A percentile compares a stretch with the other conserved stretches of the same genome.
These are phyloP conservation scores for Holotrichia oblita DNA, from an alignment of 1,140 invertebrate species.

Conservation along the genomic window DNA sequence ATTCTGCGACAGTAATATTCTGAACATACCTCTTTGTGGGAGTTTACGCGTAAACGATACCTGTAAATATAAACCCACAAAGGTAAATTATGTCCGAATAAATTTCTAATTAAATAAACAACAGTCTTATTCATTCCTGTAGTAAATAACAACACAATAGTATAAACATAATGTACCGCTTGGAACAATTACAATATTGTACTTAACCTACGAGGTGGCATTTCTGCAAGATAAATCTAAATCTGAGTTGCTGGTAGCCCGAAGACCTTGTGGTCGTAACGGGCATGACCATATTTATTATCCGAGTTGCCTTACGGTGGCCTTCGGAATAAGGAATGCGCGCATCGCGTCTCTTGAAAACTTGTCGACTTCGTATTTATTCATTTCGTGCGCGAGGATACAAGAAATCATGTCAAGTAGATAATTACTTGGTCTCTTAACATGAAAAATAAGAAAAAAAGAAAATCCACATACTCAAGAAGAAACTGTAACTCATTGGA, in stretches of 20 bases:
- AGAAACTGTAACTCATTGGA: too few species aligned
- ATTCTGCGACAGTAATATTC: too few species aligned
- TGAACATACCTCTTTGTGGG: too few species aligned
- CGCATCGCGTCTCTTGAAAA: conserved; percentile 4
- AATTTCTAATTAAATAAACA: too few species aligned
- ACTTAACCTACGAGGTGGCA: neutral
- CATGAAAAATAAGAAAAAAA: neutral
- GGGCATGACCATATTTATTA: conserved; percentile 33
- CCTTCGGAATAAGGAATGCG: conserved; percentile 32
- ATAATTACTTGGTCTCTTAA: neutral
- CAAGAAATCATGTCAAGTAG: conserved; percentile 26
- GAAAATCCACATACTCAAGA: too few species aligned
- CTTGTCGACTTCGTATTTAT: conserved; percentile 18
- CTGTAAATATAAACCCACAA: too few species aligned
- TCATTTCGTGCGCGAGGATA: neutral
- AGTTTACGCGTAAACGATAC: too few species aligned
- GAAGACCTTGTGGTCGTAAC: conserved; percentile 16
- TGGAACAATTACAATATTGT: neutral
- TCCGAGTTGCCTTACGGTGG: conserved; percentile 10
- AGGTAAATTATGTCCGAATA: too few species aligned
- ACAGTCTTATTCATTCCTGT: too few species aligned
- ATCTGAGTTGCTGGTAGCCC: neutral
- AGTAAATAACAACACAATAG: too few species aligned
- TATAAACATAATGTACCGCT: neutral
- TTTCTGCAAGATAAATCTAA: neutral